Evolutionary conservation across 2,888 invertebrate species (phyloP).

Genomic region (Tuta absoluta): DNA sequence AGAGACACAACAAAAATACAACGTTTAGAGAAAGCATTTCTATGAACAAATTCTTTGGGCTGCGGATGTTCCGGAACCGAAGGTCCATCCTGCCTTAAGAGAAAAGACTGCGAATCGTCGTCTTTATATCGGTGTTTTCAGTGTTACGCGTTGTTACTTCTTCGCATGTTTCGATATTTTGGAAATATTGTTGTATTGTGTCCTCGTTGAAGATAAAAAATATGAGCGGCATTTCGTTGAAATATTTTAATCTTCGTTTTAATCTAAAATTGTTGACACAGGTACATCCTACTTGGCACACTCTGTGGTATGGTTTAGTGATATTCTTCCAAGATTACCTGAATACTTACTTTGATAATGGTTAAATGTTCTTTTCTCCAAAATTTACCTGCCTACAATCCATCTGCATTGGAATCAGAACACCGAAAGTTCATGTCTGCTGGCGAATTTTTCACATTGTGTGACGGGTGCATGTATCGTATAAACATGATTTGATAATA

Average conservation of each 20-base stretch:
- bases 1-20: slow-evolving; percentile 4
- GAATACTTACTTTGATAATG: slow-evolving; percentile 40
- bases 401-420: slow-evolving; percentile 37
- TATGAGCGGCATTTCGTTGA: slow-evolving; percentile 56
- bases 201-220: slow-evolving; percentile 63
- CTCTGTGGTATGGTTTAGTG: slow-evolving; percentile 69
- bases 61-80: slow-evolving; percentile 39
- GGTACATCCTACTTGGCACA: slow-evolving; percentile 79
- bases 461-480: slow-evolving; percentile 80
- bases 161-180: slow-evolving; percentile 68
- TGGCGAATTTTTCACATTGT: slow-evolving; percentile 64
- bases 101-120: slow-evolving; percentile 60
- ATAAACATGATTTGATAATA: slow-evolving; percentile 51
- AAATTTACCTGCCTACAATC: slow-evolving; percentile 43
- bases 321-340: slow-evolving; percentile 53
- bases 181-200: slow-evolving; percentile 68
- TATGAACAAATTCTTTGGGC: slow-evolving; percentile 8
- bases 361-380: not conserved
- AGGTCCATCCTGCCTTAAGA: slow-evolving; percentile 64
- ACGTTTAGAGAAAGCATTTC: not conserved
- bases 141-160: slow-evolving; percentile 74
- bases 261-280: slow-evolving; percentile 56
- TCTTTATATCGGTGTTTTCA: slow-evolving; percentile 67
- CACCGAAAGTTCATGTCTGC: slow-evolving; percentile 43
- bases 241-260: slow-evolving; percentile 56